Percentiles rank a stretch among this genome's conserved stretches.
These are phyloP conservation scores for Parazoanthus darwini DNA, from an alignment of 92 coral and sea anemone genomes.

Conservation along the genomic window DNA sequence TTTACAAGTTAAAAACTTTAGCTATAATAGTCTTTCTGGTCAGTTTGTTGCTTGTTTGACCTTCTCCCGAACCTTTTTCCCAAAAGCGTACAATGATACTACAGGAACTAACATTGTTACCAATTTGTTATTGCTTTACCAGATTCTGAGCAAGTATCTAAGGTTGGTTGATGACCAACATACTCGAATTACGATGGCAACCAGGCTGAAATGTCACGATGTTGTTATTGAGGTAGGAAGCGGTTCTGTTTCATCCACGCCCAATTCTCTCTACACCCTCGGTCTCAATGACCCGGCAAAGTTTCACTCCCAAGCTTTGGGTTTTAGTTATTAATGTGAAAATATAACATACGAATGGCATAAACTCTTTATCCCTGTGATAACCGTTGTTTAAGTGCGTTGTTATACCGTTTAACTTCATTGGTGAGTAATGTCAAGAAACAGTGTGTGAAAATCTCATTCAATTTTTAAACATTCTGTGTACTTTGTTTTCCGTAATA, in stretches of 20 bases:
- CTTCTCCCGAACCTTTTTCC: not conserved
- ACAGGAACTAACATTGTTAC: not conserved
- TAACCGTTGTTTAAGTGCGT: too few species aligned
- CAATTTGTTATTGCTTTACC: not conserved
- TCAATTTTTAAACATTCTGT: not conserved
- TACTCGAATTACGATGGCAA: slow-evolving; percentile 74
- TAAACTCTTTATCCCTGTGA: too few species aligned
- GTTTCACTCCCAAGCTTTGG: not conserved
- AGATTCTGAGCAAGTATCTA: slow-evolving; percentile 83
- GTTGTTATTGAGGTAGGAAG: slow-evolving; percentile 84
- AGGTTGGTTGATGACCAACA: slow-evolving; percentile 74
- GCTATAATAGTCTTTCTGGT: too few species aligned
- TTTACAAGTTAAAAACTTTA: too few species aligned
- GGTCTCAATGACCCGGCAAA: not conserved
- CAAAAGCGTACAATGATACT: not conserved
- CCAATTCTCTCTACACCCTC: too few species aligned
- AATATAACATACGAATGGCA: not conserved
- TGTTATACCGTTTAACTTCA: not conserved
- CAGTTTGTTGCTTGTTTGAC: too few species aligned
- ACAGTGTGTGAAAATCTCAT: not conserved
- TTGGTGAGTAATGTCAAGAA: not conserved
- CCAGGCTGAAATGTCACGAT: slow-evolving; percentile 78
- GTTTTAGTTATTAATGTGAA: not conserved
- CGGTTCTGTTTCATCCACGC: not conserved
- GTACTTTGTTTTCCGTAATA: not conserved